A percentile compares a stretch with the other conserved stretches of the same genome.
Conservation (phyloP, 2,888 invertebrate genomes). For the Drosophila sordidula region DNA sequence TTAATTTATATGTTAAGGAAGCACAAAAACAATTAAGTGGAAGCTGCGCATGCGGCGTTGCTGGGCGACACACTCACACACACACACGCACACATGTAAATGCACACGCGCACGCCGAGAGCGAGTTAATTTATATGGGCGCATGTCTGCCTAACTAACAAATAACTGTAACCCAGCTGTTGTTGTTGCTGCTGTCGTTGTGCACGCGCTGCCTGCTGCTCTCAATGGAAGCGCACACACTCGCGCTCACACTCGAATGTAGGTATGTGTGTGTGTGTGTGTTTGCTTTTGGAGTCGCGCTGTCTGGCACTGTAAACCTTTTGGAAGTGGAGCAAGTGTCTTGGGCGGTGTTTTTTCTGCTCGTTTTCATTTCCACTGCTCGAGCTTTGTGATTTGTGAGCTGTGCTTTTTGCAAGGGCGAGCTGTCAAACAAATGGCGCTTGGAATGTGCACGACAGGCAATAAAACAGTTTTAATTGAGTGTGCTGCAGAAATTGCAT, state of each 20-base stretch:
- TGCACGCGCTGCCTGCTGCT: constrained; percentile 63
- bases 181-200: constrained; percentile 35
- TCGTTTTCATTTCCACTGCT: constrained; percentile 13
- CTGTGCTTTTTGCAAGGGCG: constrained; percentile 17
- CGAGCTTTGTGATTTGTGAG: constrained; percentile 11
- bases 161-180: constrained; percentile 51
- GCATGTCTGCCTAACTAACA: constrained; percentile 58
- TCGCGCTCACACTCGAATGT: constrained; percentile 3
- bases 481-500: not conserved
- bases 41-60: constrained; percentile 66
- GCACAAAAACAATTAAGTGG: constrained; percentile 27
- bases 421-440: not conserved
- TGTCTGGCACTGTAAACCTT: constrained; percentile 67
- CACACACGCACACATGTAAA: constrained; percentile 16
- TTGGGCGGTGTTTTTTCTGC: too few species aligned
- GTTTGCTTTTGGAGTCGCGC: constrained; percentile 59
- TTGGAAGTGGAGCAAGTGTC: constrained; percentile 72
- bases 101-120: constrained; percentile 34
- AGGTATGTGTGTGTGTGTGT: constrained; percentile 17
- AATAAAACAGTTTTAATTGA: constrained; percentile 1
- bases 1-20: constrained; percentile 18
- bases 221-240: constrained; percentile 26
- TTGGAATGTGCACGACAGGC: not conserved
- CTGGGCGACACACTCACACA: constrained; percentile 9
- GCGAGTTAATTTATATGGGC: constrained; percentile 48